Evolutionary conservation across 1,140 invertebrate species (phyloP).

Genomic region (Triops longicaudatus): DNA sequence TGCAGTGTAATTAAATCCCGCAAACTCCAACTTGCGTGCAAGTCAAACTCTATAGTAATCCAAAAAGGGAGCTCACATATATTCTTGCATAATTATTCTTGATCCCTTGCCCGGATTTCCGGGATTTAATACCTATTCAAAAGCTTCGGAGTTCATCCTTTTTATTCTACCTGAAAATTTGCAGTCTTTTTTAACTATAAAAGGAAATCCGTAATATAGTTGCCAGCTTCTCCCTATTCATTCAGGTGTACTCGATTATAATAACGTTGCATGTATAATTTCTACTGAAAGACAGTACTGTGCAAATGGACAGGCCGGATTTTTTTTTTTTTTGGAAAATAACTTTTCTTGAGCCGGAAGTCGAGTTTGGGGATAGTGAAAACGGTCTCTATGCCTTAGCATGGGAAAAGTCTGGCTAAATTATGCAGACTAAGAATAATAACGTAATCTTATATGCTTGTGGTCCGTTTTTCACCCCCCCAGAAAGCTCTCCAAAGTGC

Average conservation of each 20-base stretch:
- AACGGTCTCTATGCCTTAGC: neutral
- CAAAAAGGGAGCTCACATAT: neutral
- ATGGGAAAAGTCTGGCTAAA: neutral
- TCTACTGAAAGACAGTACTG: too few species aligned
- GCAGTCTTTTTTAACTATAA: too few species aligned
- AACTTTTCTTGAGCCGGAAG: neutral
- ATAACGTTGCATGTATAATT: neutral
- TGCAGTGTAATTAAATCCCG: too few species aligned
- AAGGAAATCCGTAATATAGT: too few species aligned
- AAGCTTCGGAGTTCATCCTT: too few species aligned
- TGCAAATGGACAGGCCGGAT: too few species aligned
- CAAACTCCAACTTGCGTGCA: neutral
- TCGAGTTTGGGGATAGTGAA: neutral
- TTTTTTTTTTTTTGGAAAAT: neutral
- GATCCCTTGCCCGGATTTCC: neutral
- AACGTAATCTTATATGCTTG: neutral
- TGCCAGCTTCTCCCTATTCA: neutral
- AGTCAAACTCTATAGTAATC: neutral
- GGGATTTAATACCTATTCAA: too few species aligned
- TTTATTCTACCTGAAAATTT: too few species aligned
- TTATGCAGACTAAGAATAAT: neutral
- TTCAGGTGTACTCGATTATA: conserved; percentile 18
- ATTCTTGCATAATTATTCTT: neutral
- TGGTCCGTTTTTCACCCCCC: neutral
- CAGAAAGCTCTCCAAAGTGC: neutral